Evolutionary conservation across 2,113 vertebrate species (phyloP).

Genomic region (Arvicanthis niloticus): DNA sequence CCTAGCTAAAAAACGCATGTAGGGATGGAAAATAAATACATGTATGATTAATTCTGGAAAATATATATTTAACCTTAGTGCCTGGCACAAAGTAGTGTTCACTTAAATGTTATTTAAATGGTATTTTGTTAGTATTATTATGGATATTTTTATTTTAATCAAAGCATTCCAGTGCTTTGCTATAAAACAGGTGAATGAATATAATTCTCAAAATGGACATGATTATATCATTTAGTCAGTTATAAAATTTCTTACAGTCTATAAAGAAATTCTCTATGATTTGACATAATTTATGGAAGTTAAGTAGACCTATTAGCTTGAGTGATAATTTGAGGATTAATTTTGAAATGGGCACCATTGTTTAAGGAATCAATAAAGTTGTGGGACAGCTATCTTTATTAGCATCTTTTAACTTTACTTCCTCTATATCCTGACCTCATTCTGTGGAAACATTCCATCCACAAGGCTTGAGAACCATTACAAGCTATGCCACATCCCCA

Average conservation of each 20-base stretch:
- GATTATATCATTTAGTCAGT: conserved; percentile 11
- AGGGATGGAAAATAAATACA: not conserved
- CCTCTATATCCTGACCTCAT: not conserved
- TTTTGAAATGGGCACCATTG: not conserved
- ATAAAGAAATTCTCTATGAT: not conserved
- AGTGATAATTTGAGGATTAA: not conserved
- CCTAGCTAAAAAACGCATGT: not conserved
- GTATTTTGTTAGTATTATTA: not conserved
- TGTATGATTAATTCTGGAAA: not conserved
- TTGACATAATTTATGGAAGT: not conserved
- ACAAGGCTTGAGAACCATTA: not conserved
- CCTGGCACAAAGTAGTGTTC: not conserved
- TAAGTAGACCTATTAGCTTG: not conserved
- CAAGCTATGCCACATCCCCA: not conserved
- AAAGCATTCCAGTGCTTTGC: conserved; percentile 1
- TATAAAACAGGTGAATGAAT: conserved; percentile 24
- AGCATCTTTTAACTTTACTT: not conserved
- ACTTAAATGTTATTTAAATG: conserved; percentile 18
- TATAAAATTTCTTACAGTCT: conserved; percentile 20
- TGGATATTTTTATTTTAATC: conserved; percentile 26
- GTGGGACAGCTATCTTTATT: not conserved
- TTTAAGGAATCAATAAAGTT: not conserved
- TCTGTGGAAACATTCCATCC: not conserved
- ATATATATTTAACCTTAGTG: conserved; percentile 21
- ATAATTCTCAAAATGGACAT: conserved; percentile 14